Evolutionary conservation across 2,888 invertebrate species (phyloP), one percentile per base, ranked within the genome.

Genomic region (Julus scandinavius): DNA sequence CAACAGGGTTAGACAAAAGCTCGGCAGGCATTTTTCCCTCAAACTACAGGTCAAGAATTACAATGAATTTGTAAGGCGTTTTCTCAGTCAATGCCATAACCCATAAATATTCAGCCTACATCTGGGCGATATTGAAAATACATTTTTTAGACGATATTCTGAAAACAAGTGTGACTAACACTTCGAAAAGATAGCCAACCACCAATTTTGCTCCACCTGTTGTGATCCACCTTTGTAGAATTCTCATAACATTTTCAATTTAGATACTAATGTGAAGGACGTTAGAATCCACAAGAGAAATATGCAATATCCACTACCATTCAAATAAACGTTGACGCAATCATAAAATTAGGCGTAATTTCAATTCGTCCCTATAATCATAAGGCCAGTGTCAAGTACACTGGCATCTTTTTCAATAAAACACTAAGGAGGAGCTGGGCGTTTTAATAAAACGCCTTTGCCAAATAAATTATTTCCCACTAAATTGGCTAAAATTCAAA

Each of bases 311-410:
- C n/a, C n/a, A n/a, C n/a, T n/a, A n/a, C n/a, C n/a, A n/a, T n/a
- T n/a, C n/a, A n/a, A n/a, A n/a, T n/a, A n/a, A n/a, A n/a, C n/a
- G n/a, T n/a, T n/a, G n/a, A n/a, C n/a, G 38, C 38, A 80, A 80
- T 29, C 5, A 20, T 80, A 38, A 80, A 80, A 13, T 80, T 11
- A 38, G 80, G 80, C 80, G 80, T 80, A 80, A 29, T 38, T 11
- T 38, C 11, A 80, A 80, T 1, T 80, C 80, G 80, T 38, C 80
- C 80, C 29, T 38, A 13, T 29, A 80, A 38, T 80, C 17, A 63
- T 80, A 80, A 80, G 80, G 80, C 80, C 80, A 80, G 80, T 80
- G 80, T 80, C 80, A 80, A 80, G 80, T 38, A 38, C 80, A 80
- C 38, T 80, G 7, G 1, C 29, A 9, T 38, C 6, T 11, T 29